A percentile compares a stretch with the other conserved stretches of the same genome.
Conservation (phyloP, 2,113 vertebrate species). For the Tragulus kanchil region DNA sequence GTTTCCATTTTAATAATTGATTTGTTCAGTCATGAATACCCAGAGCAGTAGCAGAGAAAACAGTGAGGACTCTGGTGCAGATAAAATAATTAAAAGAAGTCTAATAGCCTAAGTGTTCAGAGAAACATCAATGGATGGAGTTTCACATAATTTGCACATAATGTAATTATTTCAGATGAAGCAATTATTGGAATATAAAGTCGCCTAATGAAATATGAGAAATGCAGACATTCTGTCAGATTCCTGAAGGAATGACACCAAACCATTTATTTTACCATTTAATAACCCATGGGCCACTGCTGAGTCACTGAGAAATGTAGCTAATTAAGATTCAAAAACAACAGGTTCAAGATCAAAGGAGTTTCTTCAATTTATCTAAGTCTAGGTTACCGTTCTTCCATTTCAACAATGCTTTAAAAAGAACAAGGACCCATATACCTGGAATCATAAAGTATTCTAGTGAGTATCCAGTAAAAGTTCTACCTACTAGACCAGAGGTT, state of each 20-base stretch:
- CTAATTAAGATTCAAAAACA: slow-evolving; percentile 57
- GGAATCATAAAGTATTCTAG: background rate
- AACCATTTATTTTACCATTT: slow-evolving; percentile 35
- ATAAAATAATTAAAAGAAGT: slow-evolving; percentile 69
- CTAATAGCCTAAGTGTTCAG: slow-evolving; percentile 43
- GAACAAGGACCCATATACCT: background rate
- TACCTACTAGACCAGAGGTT: background rate
- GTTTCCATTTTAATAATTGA: slow-evolving; percentile 67
- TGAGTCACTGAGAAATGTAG: background rate
- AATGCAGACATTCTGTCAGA: background rate
- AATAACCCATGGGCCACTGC: slow-evolving; percentile 48
- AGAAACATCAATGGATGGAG: slow-evolving; percentile 23
- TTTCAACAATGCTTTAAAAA: slow-evolving; percentile 15
- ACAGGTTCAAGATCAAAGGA: background rate
- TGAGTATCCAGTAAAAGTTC: background rate
- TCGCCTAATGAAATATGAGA: slow-evolving; percentile 38
- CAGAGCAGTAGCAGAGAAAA: slow-evolving; percentile 53
- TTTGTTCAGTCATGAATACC: slow-evolving; percentile 58
- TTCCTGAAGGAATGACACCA: slow-evolving; percentile 15
- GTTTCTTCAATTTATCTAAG: background rate
- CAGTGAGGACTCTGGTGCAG: background rate
- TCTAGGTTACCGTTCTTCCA: background rate
- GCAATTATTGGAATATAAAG: slow-evolving; percentile 58
- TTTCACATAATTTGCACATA: slow-evolving; percentile 47
- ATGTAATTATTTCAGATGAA: slow-evolving; percentile 65